Evolutionary conservation across 2,888 invertebrate species (phyloP).

Genomic region (Caenorhabditis panamensis): DNA sequence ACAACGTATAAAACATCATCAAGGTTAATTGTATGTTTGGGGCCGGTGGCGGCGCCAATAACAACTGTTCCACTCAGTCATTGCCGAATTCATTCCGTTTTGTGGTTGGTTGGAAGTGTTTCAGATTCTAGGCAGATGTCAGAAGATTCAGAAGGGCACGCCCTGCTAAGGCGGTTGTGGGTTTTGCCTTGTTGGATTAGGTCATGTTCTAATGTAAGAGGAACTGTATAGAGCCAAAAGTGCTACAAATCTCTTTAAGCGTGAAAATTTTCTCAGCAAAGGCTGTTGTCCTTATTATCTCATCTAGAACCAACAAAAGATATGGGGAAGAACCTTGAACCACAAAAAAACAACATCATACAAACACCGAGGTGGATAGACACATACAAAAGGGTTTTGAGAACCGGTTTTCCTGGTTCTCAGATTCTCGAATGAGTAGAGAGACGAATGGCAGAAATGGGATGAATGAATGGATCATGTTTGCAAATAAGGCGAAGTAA

Average conservation of each 20-base stretch:
- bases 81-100: constrained; percentile 28
- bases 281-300: no score
- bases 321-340: constrained; percentile 52
- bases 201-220: no score
- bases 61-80: constrained; percentile 33
- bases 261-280: no score
- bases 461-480: constrained; percentile 14
- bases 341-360: constrained; percentile 35
- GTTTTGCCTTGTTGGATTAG: no score
- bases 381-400: constrained; percentile 14
- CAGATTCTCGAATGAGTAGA: constrained; percentile 27
- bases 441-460: neutral
- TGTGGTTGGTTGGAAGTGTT: neutral
- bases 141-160: no score
- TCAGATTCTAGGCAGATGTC: neutral
- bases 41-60: constrained; percentile 33
- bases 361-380: constrained; percentile 51
- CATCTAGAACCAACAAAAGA: no score
- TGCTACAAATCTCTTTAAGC: no score
- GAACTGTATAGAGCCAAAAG: no score
- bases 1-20: constrained; percentile 43
- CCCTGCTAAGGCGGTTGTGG: no score
- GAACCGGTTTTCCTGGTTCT: constrained; percentile 30
- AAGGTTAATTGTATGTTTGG: constrained; percentile 50
- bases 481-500: constrained; percentile 2